Conservation (phyloP, 1,140 invertebrate species). For the Sweltsa coloradensis region DNA sequence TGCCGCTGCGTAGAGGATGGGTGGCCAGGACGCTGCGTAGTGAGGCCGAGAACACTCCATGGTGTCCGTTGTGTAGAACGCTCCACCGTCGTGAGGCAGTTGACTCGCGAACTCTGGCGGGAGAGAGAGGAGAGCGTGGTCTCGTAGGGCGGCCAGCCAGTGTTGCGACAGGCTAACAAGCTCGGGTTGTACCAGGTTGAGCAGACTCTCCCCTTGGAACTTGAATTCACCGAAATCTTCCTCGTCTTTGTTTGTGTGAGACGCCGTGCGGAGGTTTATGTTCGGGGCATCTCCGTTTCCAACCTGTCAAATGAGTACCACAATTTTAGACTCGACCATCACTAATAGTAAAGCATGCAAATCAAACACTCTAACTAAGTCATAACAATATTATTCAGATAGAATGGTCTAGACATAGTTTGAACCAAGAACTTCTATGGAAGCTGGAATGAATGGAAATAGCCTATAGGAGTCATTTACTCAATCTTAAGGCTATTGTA, state of each 20-base stretch:
- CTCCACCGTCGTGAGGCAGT: constrained; percentile 87
- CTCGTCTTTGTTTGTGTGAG: constrained; percentile 29
- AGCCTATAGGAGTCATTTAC: too few species aligned
- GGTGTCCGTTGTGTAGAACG: constrained; percentile 94
- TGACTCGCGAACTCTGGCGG: constrained; percentile 90
- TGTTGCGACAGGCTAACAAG: constrained; percentile 79
- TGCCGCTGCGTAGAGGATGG: constrained; percentile 84
- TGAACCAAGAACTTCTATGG: too few species aligned
- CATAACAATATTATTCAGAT: too few species aligned
- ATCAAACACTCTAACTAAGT: too few species aligned
- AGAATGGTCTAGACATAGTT: too few species aligned
- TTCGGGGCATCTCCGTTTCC: background rate
- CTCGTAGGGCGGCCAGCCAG: constrained; percentile 88
- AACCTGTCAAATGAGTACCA: background rate
- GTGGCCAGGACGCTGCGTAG: constrained; percentile 87
- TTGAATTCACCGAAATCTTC: constrained; percentile 61
- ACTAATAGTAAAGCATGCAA: too few species aligned
- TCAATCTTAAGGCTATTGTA: too few species aligned
- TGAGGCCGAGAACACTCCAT: constrained; percentile 84
- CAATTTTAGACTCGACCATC: constrained; percentile 7
- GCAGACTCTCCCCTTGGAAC: constrained; percentile 62
- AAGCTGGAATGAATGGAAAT: too few species aligned
- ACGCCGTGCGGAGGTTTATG: too few species aligned
- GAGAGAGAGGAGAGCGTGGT: constrained; percentile 88
- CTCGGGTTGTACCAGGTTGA: constrained; percentile 89